A percentile compares a stretch with the other conserved stretches of the same genome.
Evolutionary conservation across 2,888 invertebrate genomes (phyloP).

Genomic region (Amphipoea oculea): DNA sequence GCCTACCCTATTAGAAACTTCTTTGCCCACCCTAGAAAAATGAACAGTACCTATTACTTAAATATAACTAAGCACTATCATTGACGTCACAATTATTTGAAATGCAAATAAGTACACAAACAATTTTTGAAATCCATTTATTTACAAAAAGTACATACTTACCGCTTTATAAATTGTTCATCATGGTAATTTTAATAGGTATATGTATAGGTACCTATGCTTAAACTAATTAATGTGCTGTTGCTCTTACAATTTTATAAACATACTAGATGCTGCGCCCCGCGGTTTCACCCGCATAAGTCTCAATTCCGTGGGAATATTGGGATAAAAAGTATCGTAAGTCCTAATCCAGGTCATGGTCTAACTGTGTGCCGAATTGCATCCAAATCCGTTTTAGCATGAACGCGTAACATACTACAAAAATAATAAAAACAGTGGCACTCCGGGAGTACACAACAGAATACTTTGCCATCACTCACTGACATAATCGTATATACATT

Average conservation of each 20-base stretch:
- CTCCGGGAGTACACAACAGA: too few relatives aligned
- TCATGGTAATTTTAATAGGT: not conserved
- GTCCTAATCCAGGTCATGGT: not conserved
- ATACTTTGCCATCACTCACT: too few relatives aligned
- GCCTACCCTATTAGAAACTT: too few relatives aligned
- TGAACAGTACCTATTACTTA: too few relatives aligned
- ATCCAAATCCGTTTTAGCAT: not conserved
- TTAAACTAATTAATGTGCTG: slow-evolving; percentile 2
- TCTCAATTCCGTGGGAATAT: not conserved
- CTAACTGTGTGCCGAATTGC: not conserved
- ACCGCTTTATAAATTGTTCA: slow-evolving; percentile 20
- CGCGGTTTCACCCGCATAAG: not conserved
- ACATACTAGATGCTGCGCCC: not conserved
- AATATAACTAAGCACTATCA: not conserved
- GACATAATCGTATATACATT: too few relatives aligned
- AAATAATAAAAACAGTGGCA: too few relatives aligned
- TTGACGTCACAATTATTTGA: not conserved
- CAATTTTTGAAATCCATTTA: slow-evolving; percentile 35
- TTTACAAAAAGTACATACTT: slow-evolving; percentile 49
- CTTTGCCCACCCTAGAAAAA: too few relatives aligned
- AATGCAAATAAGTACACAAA: not conserved
- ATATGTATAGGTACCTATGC: not conserved
- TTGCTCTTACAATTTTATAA: not conserved
- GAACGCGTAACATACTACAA: not conserved
- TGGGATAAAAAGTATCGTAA: not conserved